A percentile compares a stretch with the other conserved stretches of the same genome.
Evolutionary conservation across 2,888 invertebrate genomes (phyloP).

Genomic region (Tupiocoris notatus): DNA sequence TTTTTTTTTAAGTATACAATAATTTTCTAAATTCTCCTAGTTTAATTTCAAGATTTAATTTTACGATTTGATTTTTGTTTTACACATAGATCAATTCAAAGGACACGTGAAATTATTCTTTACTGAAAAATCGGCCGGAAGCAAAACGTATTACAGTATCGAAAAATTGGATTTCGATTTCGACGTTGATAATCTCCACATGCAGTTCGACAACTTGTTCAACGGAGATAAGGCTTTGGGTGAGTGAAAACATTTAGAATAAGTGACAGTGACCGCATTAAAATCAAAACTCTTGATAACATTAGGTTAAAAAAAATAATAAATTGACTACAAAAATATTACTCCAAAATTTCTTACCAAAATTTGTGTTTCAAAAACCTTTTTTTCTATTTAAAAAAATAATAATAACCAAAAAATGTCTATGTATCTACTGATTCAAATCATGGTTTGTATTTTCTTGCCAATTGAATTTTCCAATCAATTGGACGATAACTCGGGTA

Average conservation of each 20-base stretch:
- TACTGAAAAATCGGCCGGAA: slow-evolving; percentile 6
- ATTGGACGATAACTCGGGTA: too few relatives aligned
- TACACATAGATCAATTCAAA: slow-evolving; percentile 21
- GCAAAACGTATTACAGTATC: slow-evolving; percentile 32
- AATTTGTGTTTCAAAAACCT: background rate
- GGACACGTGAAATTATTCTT: slow-evolving; percentile 11
- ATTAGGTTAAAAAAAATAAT: too few relatives aligned
- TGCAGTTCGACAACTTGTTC: slow-evolving; percentile 54
- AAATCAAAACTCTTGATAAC: too few relatives aligned
- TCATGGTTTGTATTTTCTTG: background rate
- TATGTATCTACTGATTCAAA: background rate
- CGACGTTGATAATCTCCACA: slow-evolving; percentile 49
- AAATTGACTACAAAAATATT: too few relatives aligned
- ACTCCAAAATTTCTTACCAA: background rate
- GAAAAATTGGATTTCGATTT: slow-evolving; percentile 49
- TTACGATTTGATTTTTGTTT: background rate
- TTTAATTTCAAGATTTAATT: too few relatives aligned
- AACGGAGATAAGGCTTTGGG: slow-evolving; percentile 53
- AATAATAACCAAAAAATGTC: too few relatives aligned
- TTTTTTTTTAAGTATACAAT: too few relatives aligned
- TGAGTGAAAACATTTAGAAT: slow-evolving; percentile 4
- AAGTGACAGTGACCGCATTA: too few relatives aligned
- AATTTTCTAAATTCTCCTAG: too few relatives aligned
- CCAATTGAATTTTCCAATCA: background rate
- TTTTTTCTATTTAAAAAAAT: background rate